phyloP scores from a whole-genome alignment of 2,797 vertebrate species.

The Lophius americanus region DNA sequence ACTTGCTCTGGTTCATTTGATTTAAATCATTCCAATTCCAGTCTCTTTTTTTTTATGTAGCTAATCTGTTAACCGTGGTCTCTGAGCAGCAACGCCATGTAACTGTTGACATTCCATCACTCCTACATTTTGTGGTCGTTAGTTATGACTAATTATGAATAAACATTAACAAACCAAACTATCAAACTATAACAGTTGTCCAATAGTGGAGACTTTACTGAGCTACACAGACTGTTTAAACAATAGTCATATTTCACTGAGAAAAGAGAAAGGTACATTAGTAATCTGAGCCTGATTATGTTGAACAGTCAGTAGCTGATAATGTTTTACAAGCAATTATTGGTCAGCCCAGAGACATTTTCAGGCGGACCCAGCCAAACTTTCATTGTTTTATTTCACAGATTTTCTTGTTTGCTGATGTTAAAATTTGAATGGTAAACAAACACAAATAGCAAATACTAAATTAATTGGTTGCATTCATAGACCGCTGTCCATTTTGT shows the following conservation, averaged over 20 bases:
- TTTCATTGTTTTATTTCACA: constrained; percentile 11
- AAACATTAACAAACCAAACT: constrained; percentile 30
- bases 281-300: constrained; percentile 37
- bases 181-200: constrained; percentile 27
- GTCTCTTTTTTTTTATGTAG: neutral
- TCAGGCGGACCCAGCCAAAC: neutral
- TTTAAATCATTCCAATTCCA: neutral
- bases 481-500: constrained; percentile 10
- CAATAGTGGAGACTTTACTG: constrained; percentile 14
- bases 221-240: constrained; percentile 29
- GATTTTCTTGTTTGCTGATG: constrained; percentile 20
- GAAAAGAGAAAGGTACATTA: constrained; percentile 29
- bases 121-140: too few relatives aligned
- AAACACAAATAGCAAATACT: constrained; percentile 11
- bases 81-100: too few relatives aligned
- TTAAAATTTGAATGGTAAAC: constrained; percentile 5
- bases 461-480: constrained; percentile 15
- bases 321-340: constrained; percentile 36
- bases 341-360: constrained; percentile 14
- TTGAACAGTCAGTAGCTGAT: constrained; percentile 47
- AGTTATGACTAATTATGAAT: constrained; percentile 11
- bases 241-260: constrained; percentile 32
- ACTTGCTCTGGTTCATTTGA: neutral
- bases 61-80: too few relatives aligned
- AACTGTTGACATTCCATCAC: too few relatives aligned